phyloP scores from a whole-genome alignment of 2,113 vertebrate species.

The Lota lota region DNA sequence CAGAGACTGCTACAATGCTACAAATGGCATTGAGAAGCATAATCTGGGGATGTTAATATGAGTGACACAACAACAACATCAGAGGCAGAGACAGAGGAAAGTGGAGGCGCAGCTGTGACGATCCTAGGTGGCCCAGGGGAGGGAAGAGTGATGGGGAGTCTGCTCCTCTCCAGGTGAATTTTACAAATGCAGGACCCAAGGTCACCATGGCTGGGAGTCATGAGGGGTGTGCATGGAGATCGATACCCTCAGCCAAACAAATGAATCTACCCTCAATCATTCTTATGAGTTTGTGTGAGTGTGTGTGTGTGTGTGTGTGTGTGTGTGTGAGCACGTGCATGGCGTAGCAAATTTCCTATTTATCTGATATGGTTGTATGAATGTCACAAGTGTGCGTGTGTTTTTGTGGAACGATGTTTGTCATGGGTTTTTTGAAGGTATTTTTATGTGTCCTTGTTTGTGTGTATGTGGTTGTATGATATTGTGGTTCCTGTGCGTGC shows the following conservation, averaged over 20 bases:
- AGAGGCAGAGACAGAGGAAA: neutral
- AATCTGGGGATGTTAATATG: no score
- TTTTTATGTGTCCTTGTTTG: neutral
- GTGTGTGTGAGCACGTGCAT: constrained; percentile 1
- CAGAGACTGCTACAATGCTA: no score
- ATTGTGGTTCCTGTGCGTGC: neutral
- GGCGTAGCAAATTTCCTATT: neutral
- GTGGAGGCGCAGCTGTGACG: neutral
- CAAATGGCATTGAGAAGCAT: no score
- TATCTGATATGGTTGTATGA: neutral
- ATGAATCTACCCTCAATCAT: constrained; percentile 64
- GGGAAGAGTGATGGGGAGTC: constrained; percentile 6
- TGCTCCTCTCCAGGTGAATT: constrained; percentile 29
- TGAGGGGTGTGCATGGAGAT: constrained; percentile 42
- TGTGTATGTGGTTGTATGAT: neutral
- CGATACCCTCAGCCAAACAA: constrained; percentile 68
- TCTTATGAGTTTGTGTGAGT: constrained; percentile 32
- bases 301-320: constrained; percentile 4
- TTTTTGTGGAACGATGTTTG: neutral
- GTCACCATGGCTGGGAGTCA: constrained; percentile 54
- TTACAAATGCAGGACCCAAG: constrained; percentile 66
- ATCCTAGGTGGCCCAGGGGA: neutral
- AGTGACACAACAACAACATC: no score
- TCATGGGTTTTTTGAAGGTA: neutral
- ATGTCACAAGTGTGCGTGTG: neutral